A percentile compares a stretch with the other conserved stretches of the same genome.
Conservation (phyloP, 2,888 invertebrate species). For the Xanthia togata region DNA sequence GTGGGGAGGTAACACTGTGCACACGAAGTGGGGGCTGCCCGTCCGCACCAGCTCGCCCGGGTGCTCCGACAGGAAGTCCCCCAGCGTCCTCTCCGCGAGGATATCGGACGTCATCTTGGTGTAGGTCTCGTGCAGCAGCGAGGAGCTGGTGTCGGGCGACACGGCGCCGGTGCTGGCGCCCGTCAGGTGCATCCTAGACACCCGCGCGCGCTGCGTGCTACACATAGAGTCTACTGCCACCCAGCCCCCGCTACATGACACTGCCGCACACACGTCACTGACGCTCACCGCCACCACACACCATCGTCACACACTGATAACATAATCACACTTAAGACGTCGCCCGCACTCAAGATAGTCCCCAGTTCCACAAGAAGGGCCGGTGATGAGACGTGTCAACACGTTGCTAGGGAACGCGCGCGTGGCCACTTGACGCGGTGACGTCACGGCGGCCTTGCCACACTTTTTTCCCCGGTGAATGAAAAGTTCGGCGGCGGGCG, state of each 20-base stretch:
- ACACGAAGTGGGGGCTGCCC: conserved; percentile 98
- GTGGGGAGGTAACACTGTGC: conserved; percentile 98
- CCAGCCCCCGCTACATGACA: conserved; percentile 81
- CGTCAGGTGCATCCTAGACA: conserved; percentile 90
- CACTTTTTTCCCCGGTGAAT: conserved; percentile 91
- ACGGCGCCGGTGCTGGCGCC: conserved; percentile 90
- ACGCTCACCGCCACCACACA: conserved; percentile 74
- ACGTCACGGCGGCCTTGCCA: conserved; percentile 91
- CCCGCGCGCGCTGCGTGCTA: conserved; percentile 88
- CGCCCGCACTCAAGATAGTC: conserved; percentile 58
- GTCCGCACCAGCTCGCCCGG: conserved; percentile 98
- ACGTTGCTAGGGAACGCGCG: conserved; percentile 89
- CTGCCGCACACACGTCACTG: conserved; percentile 75
- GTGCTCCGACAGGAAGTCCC: conserved; percentile 96
- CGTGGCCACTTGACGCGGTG: conserved; percentile 89
- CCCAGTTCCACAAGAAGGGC: conserved; percentile 59
- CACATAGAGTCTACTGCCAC: conserved; percentile 84
- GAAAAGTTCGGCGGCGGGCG: conserved; percentile 91
- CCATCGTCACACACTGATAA: conserved; percentile 73
- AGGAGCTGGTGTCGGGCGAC: conserved; percentile 93
- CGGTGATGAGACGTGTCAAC: conserved; percentile 75
- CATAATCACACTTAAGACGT: conserved; percentile 69
- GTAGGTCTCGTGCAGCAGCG: conserved; percentile 94
- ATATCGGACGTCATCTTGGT: conserved; percentile 97
- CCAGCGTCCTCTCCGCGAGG: conserved; percentile 95